Conservation (phyloP, 53 echinoderm and acorn worm genomes). For the Temnopleurus reevesii region DNA sequence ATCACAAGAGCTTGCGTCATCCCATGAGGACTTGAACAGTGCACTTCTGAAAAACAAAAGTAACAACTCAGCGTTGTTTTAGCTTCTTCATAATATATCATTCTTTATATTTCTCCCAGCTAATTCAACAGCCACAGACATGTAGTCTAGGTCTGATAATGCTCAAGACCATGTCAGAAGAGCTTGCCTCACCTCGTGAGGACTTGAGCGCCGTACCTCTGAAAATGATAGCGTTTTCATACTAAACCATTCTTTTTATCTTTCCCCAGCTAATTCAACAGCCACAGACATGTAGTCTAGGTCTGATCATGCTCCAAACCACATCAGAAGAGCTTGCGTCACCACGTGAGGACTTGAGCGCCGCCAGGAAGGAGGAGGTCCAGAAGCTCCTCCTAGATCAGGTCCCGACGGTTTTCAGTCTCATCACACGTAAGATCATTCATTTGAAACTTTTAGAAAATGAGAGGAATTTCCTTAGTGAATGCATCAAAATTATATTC, state of each 20-base stretch:
- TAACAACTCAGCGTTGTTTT: too few species aligned
- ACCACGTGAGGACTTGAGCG: conserved; percentile 95
- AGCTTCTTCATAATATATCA: too few species aligned
- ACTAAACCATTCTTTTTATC: neutral
- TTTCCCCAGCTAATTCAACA: conserved; percentile 85
- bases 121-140: conserved; percentile 91
- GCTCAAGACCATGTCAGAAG: conserved; percentile 94
- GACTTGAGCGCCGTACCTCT: conserved; percentile 95
- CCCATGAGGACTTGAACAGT: too few species aligned
- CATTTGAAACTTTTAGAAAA: too few species aligned
- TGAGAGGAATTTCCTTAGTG: too few species aligned
- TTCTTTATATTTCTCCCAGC: conserved; percentile 65
- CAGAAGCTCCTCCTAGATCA: conserved; percentile 85
- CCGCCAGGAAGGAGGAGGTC: conserved; percentile 94
- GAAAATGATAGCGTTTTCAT: too few species aligned
- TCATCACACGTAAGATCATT: conserved; percentile 83
- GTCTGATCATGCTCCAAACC: conserved; percentile 88
- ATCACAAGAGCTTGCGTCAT: too few species aligned
- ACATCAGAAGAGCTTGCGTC: conserved; percentile 95
- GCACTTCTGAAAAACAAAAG: too few species aligned
- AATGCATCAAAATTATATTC: too few species aligned
- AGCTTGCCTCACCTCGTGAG: conserved; percentile 89
- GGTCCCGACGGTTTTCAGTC: conserved; percentile 89
- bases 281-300: conserved; percentile 79
- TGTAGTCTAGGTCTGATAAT: conserved; percentile 83